Evolutionary conservation across 1,140 invertebrate species (phyloP).

Genomic region (Protaetia brevitarsis): DNA sequence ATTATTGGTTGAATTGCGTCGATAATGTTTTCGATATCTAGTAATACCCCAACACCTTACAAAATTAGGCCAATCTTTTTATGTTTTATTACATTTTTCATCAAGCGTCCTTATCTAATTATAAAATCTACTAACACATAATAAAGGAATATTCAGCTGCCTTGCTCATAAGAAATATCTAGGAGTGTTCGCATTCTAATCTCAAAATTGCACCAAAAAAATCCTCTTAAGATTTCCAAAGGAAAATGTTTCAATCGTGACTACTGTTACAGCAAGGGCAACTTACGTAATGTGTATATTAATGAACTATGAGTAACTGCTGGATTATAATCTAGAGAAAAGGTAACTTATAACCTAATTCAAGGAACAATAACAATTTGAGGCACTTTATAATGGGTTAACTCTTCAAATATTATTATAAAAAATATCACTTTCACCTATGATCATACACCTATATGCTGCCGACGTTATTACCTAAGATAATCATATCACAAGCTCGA

Average conservation of each 20-base stretch:
- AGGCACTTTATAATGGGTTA: conserved; percentile 38
- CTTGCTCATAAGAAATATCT: neutral
- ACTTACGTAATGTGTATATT: conserved; percentile 2
- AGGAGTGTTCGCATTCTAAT: neutral
- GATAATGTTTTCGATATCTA: conserved; percentile 6
- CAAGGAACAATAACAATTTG: conserved; percentile 40
- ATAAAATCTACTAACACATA: conserved; percentile 20
- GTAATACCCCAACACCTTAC: conserved; percentile 15
- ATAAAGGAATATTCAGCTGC: conserved; percentile 16
- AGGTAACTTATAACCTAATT: conserved; percentile 38
- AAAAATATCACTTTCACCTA: conserved; percentile 35
- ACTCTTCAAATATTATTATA: conserved; percentile 30
- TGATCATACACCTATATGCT: conserved; percentile 24
- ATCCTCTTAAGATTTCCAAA: neutral
- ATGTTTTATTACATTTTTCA: conserved; percentile 4
- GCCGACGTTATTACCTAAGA: conserved; percentile 10
- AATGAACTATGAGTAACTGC: conserved; percentile 1
- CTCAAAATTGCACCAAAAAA: conserved; percentile 10
- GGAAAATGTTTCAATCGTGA: too few species aligned
- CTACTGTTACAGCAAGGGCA: conserved; percentile 6
- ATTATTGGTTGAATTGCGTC: conserved; percentile 23
- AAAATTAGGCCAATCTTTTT: conserved; percentile 17
- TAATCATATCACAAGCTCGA: conserved; percentile 20
- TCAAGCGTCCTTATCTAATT: conserved; percentile 1
- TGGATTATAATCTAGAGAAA: conserved; percentile 19